These are phyloP conservation scores for Ethmia dodecea DNA, from an alignment of 2,888 invertebrate species.

Conservation along the genomic window DNA sequence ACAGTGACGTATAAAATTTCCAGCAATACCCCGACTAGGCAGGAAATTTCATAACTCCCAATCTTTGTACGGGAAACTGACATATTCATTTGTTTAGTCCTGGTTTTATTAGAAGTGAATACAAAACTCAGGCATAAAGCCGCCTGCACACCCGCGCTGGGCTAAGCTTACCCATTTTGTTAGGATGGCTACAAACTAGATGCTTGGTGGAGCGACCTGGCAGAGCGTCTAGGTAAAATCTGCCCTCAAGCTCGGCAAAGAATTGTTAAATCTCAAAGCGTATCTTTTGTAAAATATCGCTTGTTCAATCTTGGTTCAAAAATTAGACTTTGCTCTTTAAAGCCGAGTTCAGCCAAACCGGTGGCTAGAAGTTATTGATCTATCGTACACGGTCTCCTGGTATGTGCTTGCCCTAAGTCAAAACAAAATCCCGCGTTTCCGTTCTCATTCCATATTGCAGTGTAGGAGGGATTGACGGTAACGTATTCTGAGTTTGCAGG, in stretches of 20 bases:
- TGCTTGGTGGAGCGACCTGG: no score
- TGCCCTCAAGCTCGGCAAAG: no score
- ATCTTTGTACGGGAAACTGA: conserved; percentile 14
- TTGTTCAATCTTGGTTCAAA: no score
- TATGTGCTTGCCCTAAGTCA: conserved; percentile 47
- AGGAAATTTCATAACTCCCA: conserved; percentile 11
- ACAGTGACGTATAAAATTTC: no score
- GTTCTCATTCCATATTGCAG: conserved; percentile 54
- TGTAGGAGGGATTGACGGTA: conserved; percentile 45
- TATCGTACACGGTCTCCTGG: no score
- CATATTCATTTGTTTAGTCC: conserved; percentile 37
- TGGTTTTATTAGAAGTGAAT: conserved; percentile 49
- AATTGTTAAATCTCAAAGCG: no score
- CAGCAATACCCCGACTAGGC: conserved; percentile 1
- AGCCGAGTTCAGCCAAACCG: no score
- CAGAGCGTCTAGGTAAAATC: no score
- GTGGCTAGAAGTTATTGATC: no score
- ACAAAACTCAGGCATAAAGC: conserved; percentile 50
- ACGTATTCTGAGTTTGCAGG: conserved; percentile 53
- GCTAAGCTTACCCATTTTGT: conserved; percentile 42
- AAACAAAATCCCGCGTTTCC: conserved; percentile 60
- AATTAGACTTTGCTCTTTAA: no score
- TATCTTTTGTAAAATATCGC: no score
- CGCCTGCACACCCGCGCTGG: conserved; percentile 30
- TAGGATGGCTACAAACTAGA: neutral